These are phyloP conservation scores for Pterobdella sp. DNA, from an alignment of 2,888 invertebrate species.

Conservation along the genomic window DNA sequence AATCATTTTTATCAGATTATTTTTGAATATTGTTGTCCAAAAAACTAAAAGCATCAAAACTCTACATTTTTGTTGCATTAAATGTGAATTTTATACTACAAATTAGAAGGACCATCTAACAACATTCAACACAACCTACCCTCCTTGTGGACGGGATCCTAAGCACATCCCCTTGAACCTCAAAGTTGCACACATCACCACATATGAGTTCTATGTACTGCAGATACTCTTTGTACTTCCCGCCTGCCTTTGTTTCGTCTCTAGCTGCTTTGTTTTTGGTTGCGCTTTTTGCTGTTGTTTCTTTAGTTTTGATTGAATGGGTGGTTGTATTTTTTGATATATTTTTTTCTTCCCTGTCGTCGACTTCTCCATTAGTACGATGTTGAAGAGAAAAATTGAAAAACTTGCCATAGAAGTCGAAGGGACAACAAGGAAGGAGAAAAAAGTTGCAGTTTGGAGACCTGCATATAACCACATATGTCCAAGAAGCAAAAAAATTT, in stretches of 20 bases:
- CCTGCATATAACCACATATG: too few relatives aligned
- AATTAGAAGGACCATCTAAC: too few relatives aligned
- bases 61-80: too few relatives aligned
- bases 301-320: too few relatives aligned
- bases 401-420: slow-evolving; percentile 82
- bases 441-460: slow-evolving; percentile 64
- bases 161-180: slow-evolving; percentile 68
- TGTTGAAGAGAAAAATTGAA: neutral
- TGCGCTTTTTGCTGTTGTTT: neutral
- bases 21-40: too few relatives aligned
- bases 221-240: slow-evolving; percentile 5
- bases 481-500: too few relatives aligned
- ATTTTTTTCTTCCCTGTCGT: neutral
- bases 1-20: too few relatives aligned
- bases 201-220: neutral
- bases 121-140: neutral
- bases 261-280: neutral
- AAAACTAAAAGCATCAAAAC: too few relatives aligned
- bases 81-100: too few relatives aligned
- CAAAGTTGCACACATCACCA: slow-evolving; percentile 68
- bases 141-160: slow-evolving; percentile 91
- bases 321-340: too few relatives aligned
- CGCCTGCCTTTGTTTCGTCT: neutral
- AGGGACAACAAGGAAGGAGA: slow-evolving; percentile 87
- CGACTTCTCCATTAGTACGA: neutral